Conservation (phyloP, 1,140 invertebrate genomes). For the Diorhabda elongata region DNA sequence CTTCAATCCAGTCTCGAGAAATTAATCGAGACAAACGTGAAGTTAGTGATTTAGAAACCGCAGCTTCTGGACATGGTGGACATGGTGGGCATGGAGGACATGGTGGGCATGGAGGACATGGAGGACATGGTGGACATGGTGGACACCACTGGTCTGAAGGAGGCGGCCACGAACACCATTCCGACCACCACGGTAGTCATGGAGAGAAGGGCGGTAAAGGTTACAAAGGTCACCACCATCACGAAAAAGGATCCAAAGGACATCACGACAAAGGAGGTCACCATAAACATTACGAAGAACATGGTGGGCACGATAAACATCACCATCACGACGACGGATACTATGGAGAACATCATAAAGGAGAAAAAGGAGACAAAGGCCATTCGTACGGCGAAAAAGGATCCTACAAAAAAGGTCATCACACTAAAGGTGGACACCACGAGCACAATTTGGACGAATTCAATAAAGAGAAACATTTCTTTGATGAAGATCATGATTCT, state of each 20-base stretch:
- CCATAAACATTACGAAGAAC: constrained; percentile 59
- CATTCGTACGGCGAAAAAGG: constrained; percentile 59
- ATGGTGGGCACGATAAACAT: constrained; percentile 61
- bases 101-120: constrained; percentile 55
- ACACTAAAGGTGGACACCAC: constrained; percentile 62
- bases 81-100: constrained; percentile 50
- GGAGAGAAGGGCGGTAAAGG: constrained; percentile 58
- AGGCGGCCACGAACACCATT: constrained; percentile 56
- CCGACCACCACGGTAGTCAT: constrained; percentile 54
- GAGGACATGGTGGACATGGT: constrained; percentile 55
- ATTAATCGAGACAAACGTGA: constrained; percentile 39
- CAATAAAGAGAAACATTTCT: constrained; percentile 68
- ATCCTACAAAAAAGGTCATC: constrained; percentile 59
- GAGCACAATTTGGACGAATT: constrained; percentile 67
- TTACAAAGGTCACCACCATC: constrained; percentile 57
- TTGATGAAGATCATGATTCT: constrained; percentile 60
- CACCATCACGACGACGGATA: constrained; percentile 66
- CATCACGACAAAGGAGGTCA: constrained; percentile 64
- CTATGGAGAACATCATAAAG: constrained; percentile 62
- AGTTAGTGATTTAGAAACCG: constrained; percentile 33
- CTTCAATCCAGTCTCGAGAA: constrained; percentile 36
- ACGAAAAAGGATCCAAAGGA: constrained; percentile 63
- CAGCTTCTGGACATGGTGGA: constrained; percentile 33
- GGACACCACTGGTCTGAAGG: constrained; percentile 56
- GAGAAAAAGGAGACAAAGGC: constrained; percentile 61